Evolutionary conservation across 2,888 invertebrate species (phyloP).

Genomic region (Tenthredo livida): DNA sequence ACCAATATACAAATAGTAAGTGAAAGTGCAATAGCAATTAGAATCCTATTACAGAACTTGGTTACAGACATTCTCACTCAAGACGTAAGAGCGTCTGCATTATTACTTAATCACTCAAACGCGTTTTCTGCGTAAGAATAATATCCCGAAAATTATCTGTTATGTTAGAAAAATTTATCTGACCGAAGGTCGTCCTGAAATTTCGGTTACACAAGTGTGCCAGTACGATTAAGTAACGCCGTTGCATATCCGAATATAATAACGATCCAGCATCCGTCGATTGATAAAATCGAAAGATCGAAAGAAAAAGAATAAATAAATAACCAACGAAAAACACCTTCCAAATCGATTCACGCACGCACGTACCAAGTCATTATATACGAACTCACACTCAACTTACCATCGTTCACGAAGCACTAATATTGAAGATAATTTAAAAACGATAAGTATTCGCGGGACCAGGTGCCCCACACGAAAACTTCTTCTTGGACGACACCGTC

Average conservation of each 20-base stretch:
- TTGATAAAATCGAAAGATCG: neutral
- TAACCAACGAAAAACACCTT: neutral
- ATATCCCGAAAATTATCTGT: neutral
- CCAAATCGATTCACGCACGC: slow-evolving; percentile 36
- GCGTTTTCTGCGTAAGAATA: neutral
- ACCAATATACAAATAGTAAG: slow-evolving; percentile 6
- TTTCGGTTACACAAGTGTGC: neutral
- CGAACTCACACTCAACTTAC: slow-evolving; percentile 40
- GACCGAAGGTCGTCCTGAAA: slow-evolving; percentile 22
- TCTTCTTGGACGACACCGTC: slow-evolving; percentile 68
- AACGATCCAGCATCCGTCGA: neutral
- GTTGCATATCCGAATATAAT: slow-evolving; percentile 22
- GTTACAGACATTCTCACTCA: neutral
- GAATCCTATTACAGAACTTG: slow-evolving; percentile 23
- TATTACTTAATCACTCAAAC: slow-evolving; percentile 19
- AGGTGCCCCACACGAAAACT: slow-evolving; percentile 70
- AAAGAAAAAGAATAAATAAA: neutral
- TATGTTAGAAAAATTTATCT: neutral
- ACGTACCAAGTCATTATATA: neutral
- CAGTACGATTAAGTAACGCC: neutral
- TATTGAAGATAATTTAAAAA: slow-evolving; percentile 27
- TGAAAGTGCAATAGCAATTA: slow-evolving; percentile 36
- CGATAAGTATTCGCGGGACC: slow-evolving; percentile 65
- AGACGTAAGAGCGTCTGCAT: neutral
- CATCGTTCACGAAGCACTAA: slow-evolving; percentile 41